Conservation (phyloP, 2,113 vertebrate genomes). For the Elachura formosa region DNA sequence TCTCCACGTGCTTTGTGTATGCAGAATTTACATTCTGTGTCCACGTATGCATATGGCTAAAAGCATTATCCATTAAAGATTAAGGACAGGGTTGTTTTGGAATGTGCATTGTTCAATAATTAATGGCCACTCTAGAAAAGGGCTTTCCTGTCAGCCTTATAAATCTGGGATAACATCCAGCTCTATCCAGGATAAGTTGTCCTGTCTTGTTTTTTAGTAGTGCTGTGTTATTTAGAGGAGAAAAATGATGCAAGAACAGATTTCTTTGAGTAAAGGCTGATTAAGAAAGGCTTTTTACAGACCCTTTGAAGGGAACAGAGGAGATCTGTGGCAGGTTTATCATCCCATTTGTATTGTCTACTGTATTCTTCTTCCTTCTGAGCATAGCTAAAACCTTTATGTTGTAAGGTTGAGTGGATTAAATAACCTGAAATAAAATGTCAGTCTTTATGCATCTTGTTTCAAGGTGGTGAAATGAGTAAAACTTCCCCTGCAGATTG, state of each 20-base stretch:
- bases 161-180: neutral
- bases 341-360: neutral
- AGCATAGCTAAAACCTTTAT: neutral
- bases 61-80: neutral
- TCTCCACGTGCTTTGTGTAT: neutral
- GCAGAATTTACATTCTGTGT: neutral
- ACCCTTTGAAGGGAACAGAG: neutral
- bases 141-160: neutral
- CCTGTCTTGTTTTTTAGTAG: neutral
- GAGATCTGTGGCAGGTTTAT: neutral
- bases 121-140: neutral
- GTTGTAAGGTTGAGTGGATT: neutral
- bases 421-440: neutral
- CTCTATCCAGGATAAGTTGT: neutral
- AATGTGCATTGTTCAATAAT: constrained; percentile 1
- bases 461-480: neutral
- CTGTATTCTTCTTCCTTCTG: neutral
- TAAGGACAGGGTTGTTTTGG: neutral
- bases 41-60: neutral
- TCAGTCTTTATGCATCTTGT: neutral
- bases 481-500: neutral
- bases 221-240: neutral
- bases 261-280: neutral
- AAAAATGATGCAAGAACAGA: neutral
- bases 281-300: neutral